Percentiles rank a stretch among this genome's conserved stretches.
phyloP scores from a whole-genome alignment of 2,113 vertebrate genomes.

The Gymnobelideus leadbeateri region DNA sequence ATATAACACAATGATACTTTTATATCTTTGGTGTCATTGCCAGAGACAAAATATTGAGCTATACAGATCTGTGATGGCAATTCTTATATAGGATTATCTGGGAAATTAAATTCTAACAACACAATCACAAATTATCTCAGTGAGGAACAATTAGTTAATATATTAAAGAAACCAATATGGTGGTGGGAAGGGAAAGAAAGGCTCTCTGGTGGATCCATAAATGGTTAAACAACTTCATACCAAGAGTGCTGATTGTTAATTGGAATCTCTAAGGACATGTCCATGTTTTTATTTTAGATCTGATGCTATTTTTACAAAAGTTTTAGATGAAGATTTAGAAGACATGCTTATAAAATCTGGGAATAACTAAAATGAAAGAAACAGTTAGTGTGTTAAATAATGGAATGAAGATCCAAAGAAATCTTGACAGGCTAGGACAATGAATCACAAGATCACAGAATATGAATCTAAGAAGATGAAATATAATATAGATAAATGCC shows the following conservation, averaged over 20 bases:
- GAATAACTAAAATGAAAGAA: neutral
- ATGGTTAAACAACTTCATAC: neutral
- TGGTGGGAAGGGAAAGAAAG: neutral
- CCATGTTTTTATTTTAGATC: neutral
- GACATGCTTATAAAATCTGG: neutral
- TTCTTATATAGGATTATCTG: neutral
- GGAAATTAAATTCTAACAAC: neutral
- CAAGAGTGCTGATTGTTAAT: neutral
- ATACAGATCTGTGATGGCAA: neutral
- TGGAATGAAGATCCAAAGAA: neutral
- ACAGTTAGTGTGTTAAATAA: neutral
- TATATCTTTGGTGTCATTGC: neutral
- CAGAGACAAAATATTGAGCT: neutral
- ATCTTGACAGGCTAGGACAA: neutral
- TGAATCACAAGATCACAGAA: neutral
- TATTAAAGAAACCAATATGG: neutral
- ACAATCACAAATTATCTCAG: neutral
- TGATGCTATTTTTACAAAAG: neutral
- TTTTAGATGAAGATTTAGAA: conserved; percentile 2
- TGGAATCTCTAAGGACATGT: neutral
- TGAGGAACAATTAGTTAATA: neutral
- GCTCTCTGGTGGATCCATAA: neutral
- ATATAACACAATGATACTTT: neutral
- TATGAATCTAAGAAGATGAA: neutral
- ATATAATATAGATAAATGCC: neutral